phyloP scores from a whole-genome alignment of 2,797 vertebrate species.

The Zalophus californianus region DNA sequence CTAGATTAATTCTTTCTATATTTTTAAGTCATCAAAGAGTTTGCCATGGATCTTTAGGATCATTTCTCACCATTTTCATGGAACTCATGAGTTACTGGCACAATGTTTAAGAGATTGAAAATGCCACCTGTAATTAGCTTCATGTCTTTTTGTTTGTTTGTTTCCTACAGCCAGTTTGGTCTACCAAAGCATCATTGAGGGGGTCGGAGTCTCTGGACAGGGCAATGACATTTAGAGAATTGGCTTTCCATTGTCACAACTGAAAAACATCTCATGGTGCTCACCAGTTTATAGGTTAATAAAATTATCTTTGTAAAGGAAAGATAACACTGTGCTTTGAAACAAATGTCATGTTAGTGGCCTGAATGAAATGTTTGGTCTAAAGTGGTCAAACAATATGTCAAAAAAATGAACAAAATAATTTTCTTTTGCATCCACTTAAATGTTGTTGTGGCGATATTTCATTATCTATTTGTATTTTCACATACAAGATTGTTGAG shows the following conservation, averaged over 20 bases:
- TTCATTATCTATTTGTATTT: neutral
- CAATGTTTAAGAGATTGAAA: neutral
- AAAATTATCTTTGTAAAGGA: neutral
- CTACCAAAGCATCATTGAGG: neutral
- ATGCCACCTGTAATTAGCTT: neutral
- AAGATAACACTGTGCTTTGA: neutral
- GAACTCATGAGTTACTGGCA: neutral
- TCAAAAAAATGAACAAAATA: neutral
- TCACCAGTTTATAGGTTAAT: neutral
- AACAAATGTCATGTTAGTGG: neutral
- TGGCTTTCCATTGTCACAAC: neutral
- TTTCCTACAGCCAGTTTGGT: neutral
- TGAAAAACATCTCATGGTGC: neutral
- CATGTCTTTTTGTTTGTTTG: neutral
- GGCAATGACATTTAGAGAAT: neutral
- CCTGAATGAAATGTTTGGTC: neutral
- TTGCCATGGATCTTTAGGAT: neutral
- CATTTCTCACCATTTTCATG: neutral
- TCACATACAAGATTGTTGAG: neutral
- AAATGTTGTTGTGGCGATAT: neutral
- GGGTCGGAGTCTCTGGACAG: neutral
- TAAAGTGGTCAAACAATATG: neutral
- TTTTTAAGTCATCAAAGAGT: constrained; percentile 30
- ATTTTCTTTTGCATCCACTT: neutral
- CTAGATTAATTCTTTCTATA: neutral